phyloP scores from a whole-genome alignment of 2,888 invertebrate genomes.

The Pherbina coryleti region DNA sequence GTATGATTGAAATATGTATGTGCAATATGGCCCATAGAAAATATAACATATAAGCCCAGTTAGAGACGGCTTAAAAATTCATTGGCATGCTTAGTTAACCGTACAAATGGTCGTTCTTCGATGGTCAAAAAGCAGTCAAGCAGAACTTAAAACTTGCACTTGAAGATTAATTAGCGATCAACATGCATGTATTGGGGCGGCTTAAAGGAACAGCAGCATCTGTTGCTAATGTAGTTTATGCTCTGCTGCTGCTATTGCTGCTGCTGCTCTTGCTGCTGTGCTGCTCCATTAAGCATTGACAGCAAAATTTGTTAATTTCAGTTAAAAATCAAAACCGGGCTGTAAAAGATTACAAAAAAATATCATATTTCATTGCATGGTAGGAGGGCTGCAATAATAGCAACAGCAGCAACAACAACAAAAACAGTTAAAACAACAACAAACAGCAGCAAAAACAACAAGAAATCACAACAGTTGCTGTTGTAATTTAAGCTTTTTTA shows the following conservation, averaged over 20 bases:
- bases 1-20: no score
- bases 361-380: slow-evolving; percentile 14
- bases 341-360: neutral
- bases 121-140: neutral
- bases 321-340: neutral
- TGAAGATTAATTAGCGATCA: slow-evolving; percentile 22
- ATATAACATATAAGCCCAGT: neutral
- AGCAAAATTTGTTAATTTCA: slow-evolving; percentile 5
- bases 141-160: slow-evolving; percentile 27
- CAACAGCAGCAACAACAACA: neutral
- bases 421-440: slow-evolving; percentile 23
- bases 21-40: no score
- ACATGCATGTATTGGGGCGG: neutral
- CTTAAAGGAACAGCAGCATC: neutral
- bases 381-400: neutral
- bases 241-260: neutral
- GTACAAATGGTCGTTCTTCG: neutral
- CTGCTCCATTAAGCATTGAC: slow-evolving; percentile 19
- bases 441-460: slow-evolving; percentile 26
- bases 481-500: neutral
- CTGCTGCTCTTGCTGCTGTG: slow-evolving; percentile 4
- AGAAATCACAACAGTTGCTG: neutral
- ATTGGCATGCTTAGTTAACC: neutral
- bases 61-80: neutral
- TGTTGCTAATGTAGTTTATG: neutral